Percentiles rank a stretch among this genome's conserved stretches.
These are phyloP conservation scores for Plestiodon gilberti DNA, from an alignment of 2,113 vertebrate genomes.

Conservation along the genomic window DNA sequence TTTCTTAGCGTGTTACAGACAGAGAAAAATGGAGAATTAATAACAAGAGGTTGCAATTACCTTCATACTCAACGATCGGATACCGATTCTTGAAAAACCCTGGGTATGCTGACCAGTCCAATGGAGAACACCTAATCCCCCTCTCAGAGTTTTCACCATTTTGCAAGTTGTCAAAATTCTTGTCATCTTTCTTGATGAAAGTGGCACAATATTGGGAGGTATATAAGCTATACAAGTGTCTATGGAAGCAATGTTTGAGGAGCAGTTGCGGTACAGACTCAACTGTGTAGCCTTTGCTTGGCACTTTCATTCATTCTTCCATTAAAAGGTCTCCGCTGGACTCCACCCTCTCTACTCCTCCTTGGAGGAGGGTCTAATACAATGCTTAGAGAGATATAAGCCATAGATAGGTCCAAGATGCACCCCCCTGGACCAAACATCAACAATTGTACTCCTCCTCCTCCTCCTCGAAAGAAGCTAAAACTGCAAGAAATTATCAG, in stretches of 20 bases:
- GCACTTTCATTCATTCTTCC: slow-evolving; percentile 67
- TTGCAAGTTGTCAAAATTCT: slow-evolving; percentile 85
- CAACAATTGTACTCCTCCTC: neutral
- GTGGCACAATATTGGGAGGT: slow-evolving; percentile 19
- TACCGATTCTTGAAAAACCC: slow-evolving; percentile 71
- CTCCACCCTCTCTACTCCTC: slow-evolving; percentile 73
- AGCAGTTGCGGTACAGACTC: slow-evolving; percentile 1
- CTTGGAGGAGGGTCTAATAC: slow-evolving; percentile 44
- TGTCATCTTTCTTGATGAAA: slow-evolving; percentile 82
- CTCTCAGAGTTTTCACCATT: slow-evolving; percentile 79
- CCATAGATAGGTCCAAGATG: slow-evolving; percentile 31
- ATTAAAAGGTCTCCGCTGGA: slow-evolving; percentile 57
- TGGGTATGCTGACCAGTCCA: slow-evolving; percentile 54
- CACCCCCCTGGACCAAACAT: slow-evolving; percentile 51
- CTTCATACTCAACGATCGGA: slow-evolving; percentile 82
- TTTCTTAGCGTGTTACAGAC: slow-evolving; percentile 24
- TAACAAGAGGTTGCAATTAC: slow-evolving; percentile 74
- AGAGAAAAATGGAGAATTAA: neutral
- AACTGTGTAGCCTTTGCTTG: slow-evolving; percentile 32
- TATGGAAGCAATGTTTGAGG: slow-evolving; percentile 24
- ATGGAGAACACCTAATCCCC: slow-evolving; percentile 70
- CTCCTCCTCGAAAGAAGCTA: slow-evolving; percentile 48
- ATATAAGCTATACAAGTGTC: slow-evolving; percentile 18
- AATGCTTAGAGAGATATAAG: neutral
- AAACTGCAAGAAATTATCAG: slow-evolving; percentile 28